Evolutionary conservation across 2,888 invertebrate species (phyloP).

Genomic region (Hoplodrina blanda): DNA sequence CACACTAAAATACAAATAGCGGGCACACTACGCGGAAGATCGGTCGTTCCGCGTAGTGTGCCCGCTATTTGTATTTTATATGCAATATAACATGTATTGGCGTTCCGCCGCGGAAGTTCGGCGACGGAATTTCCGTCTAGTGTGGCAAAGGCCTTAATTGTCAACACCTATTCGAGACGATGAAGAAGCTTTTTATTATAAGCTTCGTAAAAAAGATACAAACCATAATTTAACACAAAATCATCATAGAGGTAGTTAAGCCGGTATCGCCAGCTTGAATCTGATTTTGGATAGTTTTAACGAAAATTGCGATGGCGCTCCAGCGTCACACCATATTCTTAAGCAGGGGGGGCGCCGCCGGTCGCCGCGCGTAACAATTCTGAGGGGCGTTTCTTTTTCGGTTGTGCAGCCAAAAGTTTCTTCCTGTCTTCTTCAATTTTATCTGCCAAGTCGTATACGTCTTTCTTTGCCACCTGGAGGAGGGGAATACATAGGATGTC

Average conservation of each 20-base stretch:
- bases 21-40: no score
- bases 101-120: no score
- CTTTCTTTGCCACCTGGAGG: constrained; percentile 78
- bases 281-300: neutral
- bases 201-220: constrained; percentile 2
- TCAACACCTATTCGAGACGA: no score
- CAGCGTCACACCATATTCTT: neutral
- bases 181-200: no score
- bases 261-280: neutral
- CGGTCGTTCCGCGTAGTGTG: no score
- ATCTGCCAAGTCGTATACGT: constrained; percentile 79
- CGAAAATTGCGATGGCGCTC: neutral
- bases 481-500: constrained; percentile 32
- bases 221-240: constrained; percentile 23
- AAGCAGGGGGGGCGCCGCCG: neutral
- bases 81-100: no score
- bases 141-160: no score
- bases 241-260: neutral
- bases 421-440: constrained; percentile 74
- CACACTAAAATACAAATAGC: no score
- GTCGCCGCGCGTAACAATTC: constrained; percentile 72
- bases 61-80: no score
- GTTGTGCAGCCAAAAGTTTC: constrained; percentile 76
- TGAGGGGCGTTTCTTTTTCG: constrained; percentile 80
- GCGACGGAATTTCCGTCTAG: no score